Percentiles rank a stretch among this genome's conserved stretches.
Evolutionary conservation across 2,113 vertebrate species (phyloP).

Genomic region (Chaetura pelagica): DNA sequence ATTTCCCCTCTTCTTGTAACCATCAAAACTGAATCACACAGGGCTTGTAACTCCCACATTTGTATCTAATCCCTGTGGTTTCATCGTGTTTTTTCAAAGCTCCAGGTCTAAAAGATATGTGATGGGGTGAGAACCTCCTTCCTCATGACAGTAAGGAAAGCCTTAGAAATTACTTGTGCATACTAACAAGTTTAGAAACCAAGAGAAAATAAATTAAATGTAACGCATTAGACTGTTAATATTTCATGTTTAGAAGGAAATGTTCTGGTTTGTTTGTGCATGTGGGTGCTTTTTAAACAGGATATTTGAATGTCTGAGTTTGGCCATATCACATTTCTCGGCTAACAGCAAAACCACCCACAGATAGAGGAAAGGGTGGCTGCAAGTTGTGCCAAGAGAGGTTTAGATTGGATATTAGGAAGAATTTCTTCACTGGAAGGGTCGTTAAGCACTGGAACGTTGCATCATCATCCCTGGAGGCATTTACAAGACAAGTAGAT

Average conservation of each 20-base stretch:
- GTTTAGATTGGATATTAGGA: too few species aligned
- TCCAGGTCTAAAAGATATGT: background rate
- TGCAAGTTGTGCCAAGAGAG: too few species aligned
- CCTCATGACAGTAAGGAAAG: background rate
- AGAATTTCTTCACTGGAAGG: too few species aligned
- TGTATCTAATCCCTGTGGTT: background rate
- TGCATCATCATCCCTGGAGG: too few species aligned
- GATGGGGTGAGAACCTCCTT: background rate
- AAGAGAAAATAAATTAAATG: background rate
- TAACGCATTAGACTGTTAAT: background rate
- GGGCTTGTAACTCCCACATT: background rate
- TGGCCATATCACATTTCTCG: background rate
- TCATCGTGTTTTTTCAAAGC: background rate
- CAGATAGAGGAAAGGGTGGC: background rate
- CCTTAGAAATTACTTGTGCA: background rate
- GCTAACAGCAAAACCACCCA: background rate
- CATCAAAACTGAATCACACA: accelerated
- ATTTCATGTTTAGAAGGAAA: background rate
- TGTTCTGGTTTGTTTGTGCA: background rate
- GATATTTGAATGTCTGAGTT: background rate
- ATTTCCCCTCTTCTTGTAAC: background rate
- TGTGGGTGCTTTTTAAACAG: background rate
- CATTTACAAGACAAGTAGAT: too few species aligned
- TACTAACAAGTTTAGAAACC: background rate
- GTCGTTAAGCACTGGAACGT: too few species aligned